Conservation (phyloP, 2,797 vertebrate genomes). For the Denticeps clupeoides region DNA sequence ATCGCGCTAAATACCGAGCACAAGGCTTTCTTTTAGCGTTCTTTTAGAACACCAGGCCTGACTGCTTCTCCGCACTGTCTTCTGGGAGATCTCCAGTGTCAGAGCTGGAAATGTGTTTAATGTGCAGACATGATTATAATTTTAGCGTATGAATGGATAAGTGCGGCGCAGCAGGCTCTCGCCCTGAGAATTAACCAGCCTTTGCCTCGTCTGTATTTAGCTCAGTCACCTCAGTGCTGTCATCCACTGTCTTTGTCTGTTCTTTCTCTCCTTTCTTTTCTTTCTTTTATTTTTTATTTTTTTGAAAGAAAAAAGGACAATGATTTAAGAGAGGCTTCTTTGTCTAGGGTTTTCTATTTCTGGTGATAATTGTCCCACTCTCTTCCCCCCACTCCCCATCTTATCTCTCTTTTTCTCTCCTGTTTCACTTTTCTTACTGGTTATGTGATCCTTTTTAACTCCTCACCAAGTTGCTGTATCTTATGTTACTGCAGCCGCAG, state of each 20-base stretch:
- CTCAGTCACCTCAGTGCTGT: constrained; percentile 19
- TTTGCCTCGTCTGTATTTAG: constrained; percentile 41
- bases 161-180: constrained; percentile 27
- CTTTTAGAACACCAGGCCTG: constrained; percentile 15
- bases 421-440: constrained; percentile 44
- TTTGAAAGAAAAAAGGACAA: constrained; percentile 2
- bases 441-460: constrained; percentile 30
- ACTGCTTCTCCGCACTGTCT: constrained; percentile 18
- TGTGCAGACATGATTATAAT: too few relatives aligned
- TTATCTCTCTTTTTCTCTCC: constrained; percentile 24
- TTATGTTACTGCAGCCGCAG: constrained; percentile 86
- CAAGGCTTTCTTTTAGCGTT: too few relatives aligned
- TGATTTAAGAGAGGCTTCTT: too few relatives aligned
- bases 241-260: not conserved
- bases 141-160: too few relatives aligned
- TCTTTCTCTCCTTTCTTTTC: not conserved
- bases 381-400: constrained; percentile 14
- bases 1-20: constrained; percentile 43
- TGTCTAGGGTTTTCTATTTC: constrained; percentile 41
- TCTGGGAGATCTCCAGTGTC: too few relatives aligned
- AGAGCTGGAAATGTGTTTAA: too few relatives aligned
- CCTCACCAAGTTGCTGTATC: constrained; percentile 79
- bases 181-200: constrained; percentile 7
- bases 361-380: constrained; percentile 41
- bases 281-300: not conserved